phyloP scores from a whole-genome alignment of 2,113 vertebrate species.

The Rhinopithecus roxellana region DNA sequence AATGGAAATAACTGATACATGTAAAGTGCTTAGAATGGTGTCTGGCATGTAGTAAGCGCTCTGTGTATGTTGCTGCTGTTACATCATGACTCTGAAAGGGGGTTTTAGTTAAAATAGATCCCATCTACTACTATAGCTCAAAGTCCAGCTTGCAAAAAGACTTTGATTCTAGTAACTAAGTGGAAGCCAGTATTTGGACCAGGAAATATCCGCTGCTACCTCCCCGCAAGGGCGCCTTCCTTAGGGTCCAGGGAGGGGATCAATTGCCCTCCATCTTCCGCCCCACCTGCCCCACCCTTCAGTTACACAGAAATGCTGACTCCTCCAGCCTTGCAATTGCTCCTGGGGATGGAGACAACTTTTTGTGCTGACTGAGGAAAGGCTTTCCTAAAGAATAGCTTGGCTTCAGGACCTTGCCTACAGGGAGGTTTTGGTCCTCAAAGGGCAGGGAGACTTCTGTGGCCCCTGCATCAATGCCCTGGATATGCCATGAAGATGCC shows the following conservation, averaged over 20 bases:
- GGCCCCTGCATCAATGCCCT: neutral
- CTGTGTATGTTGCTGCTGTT: neutral
- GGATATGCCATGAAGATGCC: neutral
- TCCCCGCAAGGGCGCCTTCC: neutral
- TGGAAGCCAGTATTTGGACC: neutral
- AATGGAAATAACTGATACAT: neutral
- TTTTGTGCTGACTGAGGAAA: neutral
- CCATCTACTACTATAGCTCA: neutral
- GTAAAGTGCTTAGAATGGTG: neutral
- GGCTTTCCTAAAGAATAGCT: neutral
- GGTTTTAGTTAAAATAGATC: neutral
- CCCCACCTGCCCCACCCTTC: too few relatives aligned
- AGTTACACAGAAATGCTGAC: neutral
- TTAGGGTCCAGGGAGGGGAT: neutral
- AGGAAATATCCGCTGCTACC: neutral
- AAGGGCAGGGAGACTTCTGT: neutral
- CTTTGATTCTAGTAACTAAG: neutral
- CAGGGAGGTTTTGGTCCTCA: neutral
- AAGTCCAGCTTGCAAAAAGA: neutral
- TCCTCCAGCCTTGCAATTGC: neutral
- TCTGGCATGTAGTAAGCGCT: neutral
- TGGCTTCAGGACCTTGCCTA: neutral
- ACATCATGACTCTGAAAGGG: neutral
- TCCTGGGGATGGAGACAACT: neutral
- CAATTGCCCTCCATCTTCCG: neutral